Base-by-base conservation (phyloP, 2,797 vertebrate genomes). In the Coccyzus lansbergi region DNA sequence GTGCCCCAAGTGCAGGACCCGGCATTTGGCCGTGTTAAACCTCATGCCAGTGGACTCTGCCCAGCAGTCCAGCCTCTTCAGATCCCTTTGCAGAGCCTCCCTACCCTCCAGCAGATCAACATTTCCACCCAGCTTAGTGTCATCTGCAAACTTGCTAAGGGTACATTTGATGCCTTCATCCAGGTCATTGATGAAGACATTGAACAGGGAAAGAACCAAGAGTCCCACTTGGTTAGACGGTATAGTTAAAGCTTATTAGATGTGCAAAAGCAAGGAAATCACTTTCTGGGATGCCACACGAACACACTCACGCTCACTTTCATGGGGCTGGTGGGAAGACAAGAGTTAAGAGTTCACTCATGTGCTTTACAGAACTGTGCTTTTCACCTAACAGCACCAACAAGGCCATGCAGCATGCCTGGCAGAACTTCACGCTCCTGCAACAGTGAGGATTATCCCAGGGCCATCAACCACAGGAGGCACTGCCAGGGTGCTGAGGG, bases 401-500 rank as follows among this genome's bases (percentile, higher is more conserved):
- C 4, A 14, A 26, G 14, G 15, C 10, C 7, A 36, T 19, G 3
- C 7, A 14, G 24, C 3, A 4, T 3, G 28, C 7, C 76, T 34
- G 52, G 42, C 29, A 72, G 28, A 71, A 15, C 26, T 8, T 4
- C 28, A 24, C 0, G 0, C n/a, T 49, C 53, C 64, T 25, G 29
- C 11, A 2, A 12, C 3, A n/a, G 31, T 1, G 24, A 59, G 60
- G 63, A 34, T 51, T 22, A 74, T 6, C 80, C 49, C 90, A 56
- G 36, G 76, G 33, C 60, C 24, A 33, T 40, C 68, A 2, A 4
- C 12, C 6, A 4, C 20, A 18, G 42, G 7, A 63, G 58, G 7
- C n/a, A 28, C 31, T 18, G 22, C 28, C 0, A 0, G 17, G 31
- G 46, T 12, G 26, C 55, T 1, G 0, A 19, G n/a, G 49, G 76